Percentiles rank a stretch among this genome's conserved stretches.
Evolutionary conservation across 2,797 vertebrate species (phyloP).

Genomic region (Sphaeramia orbicularis): DNA sequence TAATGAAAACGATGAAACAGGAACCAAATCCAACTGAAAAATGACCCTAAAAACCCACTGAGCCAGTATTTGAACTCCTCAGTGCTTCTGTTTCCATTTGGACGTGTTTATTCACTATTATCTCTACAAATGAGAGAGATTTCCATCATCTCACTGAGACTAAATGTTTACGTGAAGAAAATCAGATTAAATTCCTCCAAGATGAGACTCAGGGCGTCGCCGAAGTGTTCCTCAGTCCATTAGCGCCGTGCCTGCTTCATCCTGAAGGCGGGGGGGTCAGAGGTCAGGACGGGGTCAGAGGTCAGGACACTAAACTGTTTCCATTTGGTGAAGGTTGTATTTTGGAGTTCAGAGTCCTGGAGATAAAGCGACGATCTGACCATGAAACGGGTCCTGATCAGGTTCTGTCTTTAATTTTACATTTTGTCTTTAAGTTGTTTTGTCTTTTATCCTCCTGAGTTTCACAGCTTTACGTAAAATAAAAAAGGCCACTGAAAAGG

Average conservation of each 20-base stretch:
- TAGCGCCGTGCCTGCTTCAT: neutral
- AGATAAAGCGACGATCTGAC: no score
- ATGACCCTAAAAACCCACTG: neutral
- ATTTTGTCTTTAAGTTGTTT: no score
- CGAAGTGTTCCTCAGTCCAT: neutral
- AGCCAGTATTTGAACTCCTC: neutral
- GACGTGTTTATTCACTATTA: neutral
- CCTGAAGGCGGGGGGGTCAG: no score
- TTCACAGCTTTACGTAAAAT: no score
- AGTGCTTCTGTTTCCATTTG: neutral
- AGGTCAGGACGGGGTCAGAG: no score
- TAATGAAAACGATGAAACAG: neutral
- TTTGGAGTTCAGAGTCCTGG: no score
- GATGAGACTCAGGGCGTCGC: constrained; percentile 5
- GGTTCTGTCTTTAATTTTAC: no score
- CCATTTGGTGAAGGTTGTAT: no score
- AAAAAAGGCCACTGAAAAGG: no score
- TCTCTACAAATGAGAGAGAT: constrained; percentile 42
- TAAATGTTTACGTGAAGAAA: neutral
- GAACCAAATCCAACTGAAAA: neutral
- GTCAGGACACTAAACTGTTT: no score
- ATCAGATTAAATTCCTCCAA: constrained; percentile 1
- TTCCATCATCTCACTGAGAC: constrained; percentile 63
- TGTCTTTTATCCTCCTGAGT: no score
- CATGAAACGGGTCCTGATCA: no score